Conservation (phyloP, 1,140 invertebrate species). For the Melanaphis sacchari region DNA sequence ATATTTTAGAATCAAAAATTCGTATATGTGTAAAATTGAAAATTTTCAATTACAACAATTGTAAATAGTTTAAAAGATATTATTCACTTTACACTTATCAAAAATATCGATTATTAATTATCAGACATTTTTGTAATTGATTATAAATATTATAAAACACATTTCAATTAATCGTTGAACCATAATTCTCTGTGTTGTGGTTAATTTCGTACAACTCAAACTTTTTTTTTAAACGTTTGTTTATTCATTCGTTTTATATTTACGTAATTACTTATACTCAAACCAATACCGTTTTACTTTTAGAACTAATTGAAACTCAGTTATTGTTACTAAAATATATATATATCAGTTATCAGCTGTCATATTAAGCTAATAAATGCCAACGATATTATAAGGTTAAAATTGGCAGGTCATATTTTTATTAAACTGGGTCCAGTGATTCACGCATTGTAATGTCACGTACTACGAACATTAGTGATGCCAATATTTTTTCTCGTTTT, state of each 20-base stretch:
- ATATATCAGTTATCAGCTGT: neutral
- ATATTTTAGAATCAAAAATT: neutral
- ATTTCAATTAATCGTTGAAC: neutral
- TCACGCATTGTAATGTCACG: neutral
- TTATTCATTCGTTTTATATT: too few species aligned
- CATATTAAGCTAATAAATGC: neutral
- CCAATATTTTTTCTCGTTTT: conserved; percentile 6
- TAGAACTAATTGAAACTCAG: neutral
- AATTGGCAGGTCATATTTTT: conserved; percentile 14
- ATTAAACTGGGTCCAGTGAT: neutral
- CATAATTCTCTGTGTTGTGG: neutral
- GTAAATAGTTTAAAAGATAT: neutral
- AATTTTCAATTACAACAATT: neutral
- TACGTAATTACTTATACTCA: neutral
- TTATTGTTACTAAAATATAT: neutral
- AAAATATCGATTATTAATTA: neutral
- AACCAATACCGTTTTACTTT: neutral
- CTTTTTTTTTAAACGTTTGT: neutral
- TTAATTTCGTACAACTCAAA: neutral
- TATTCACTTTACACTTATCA: neutral
- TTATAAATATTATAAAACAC: neutral
- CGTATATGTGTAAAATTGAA: neutral
- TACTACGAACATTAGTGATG: neutral
- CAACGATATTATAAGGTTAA: neutral
- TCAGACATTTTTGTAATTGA: neutral